phyloP scores from a whole-genome alignment of 1,140 invertebrate genomes.

The Helicorthomorpha holstii region DNA sequence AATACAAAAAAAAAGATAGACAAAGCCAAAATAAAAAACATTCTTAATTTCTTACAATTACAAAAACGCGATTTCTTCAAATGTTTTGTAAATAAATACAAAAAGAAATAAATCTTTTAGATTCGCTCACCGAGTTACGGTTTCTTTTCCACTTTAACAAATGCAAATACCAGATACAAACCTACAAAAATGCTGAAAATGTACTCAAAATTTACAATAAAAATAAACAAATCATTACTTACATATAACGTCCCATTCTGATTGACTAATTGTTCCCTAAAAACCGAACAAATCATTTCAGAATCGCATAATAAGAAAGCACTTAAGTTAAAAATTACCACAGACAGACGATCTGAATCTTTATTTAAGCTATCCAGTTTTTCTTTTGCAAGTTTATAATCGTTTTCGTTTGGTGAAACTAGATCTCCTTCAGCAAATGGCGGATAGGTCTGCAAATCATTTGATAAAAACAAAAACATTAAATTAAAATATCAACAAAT shows the following conservation, averaged over 20 bases:
- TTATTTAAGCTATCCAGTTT: constrained; percentile 31
- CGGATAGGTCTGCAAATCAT: constrained; percentile 46
- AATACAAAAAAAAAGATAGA: too few relatives aligned
- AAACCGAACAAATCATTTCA: too few relatives aligned
- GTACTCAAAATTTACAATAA: constrained; percentile 3
- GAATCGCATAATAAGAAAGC: constrained; percentile 3
- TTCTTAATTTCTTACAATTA: too few relatives aligned
- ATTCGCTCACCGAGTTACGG: too few relatives aligned
- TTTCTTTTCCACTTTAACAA: too few relatives aligned
- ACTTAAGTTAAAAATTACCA: constrained; percentile 23
- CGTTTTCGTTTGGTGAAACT: constrained; percentile 36
- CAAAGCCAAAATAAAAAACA: too few relatives aligned
- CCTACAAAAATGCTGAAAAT: constrained; percentile 41
- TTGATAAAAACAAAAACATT: too few relatives aligned
- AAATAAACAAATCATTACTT: constrained; percentile 26
- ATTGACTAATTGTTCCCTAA: constrained; percentile 56
- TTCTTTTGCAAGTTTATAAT: constrained; percentile 52
- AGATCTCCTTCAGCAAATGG: constrained; percentile 32
- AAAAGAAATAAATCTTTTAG: too few relatives aligned
- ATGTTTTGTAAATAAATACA: too few relatives aligned
- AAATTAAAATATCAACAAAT: too few relatives aligned
- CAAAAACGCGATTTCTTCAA: too few relatives aligned
- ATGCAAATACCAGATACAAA: constrained; percentile 66
- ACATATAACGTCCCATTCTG: constrained; percentile 89
- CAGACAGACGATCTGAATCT: constrained; percentile 28